Evolutionary conservation across 2,113 vertebrate species (phyloP).

Genomic region (Motacilla alba): DNA sequence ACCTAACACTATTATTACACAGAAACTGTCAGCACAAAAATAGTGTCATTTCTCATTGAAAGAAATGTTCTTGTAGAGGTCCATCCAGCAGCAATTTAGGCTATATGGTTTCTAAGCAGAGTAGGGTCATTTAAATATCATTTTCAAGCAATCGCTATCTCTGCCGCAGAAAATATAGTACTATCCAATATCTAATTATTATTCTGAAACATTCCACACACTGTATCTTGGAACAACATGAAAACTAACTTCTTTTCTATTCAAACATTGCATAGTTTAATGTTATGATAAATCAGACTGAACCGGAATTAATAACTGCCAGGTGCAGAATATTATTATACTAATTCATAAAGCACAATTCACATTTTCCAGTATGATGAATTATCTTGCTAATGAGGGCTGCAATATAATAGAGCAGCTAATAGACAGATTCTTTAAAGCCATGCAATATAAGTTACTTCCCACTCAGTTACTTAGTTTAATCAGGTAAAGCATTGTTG

Average conservation of each 20-base stretch:
- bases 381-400: slow-evolving; percentile 65
- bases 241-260: slow-evolving; percentile 66
- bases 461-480: slow-evolving; percentile 26
- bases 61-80: background rate
- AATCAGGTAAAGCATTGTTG: slow-evolving; percentile 21
- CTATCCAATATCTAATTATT: slow-evolving; percentile 60
- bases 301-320: slow-evolving; percentile 71
- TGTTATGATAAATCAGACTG: slow-evolving; percentile 55
- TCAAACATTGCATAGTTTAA: slow-evolving; percentile 42
- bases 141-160: slow-evolving; percentile 42
- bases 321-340: slow-evolving; percentile 65
- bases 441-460: slow-evolving; percentile 9
- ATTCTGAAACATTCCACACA: slow-evolving; percentile 23
- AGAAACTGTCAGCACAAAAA: slow-evolving; percentile 45
- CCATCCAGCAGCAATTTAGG: slow-evolving; percentile 37
- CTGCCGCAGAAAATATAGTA: slow-evolving; percentile 38
- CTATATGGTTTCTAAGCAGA: background rate
- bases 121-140: slow-evolving; percentile 28
- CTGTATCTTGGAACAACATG: slow-evolving; percentile 11
- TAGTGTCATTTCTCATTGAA: slow-evolving; percentile 22
- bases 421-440: slow-evolving; percentile 34
- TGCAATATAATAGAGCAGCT: slow-evolving; percentile 43
- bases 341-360: slow-evolving; percentile 65
- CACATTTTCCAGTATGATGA: slow-evolving; percentile 60
- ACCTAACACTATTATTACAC: slow-evolving; percentile 48